Conservation (phyloP, 1,140 invertebrate species). For the Trichogramma pretiosum region DNA sequence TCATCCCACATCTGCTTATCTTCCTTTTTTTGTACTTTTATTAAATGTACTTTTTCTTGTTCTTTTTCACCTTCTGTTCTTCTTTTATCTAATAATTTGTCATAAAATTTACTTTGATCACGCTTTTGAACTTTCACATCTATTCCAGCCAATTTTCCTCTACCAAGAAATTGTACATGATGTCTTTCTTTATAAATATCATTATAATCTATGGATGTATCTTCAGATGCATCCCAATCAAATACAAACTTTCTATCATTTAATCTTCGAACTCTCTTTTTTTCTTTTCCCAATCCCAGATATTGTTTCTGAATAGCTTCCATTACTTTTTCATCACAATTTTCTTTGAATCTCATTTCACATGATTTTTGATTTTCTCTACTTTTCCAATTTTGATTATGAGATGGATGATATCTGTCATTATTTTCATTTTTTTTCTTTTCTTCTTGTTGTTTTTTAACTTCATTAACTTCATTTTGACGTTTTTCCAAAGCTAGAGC, state of each 20-base stretch:
- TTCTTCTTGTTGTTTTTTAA: conserved; percentile 62
- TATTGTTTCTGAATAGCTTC: conserved; percentile 93
- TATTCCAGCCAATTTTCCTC: conserved; percentile 95
- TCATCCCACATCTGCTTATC: conserved; percentile 99
- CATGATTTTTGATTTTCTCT: conserved; percentile 35
- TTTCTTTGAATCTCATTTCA: conserved; percentile 57
- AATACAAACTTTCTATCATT: conserved; percentile 99
- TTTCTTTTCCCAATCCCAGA: conserved; percentile 90
- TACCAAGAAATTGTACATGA: conserved; percentile 93
- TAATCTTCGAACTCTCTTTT: conserved; percentile 78
- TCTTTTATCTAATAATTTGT: conserved; percentile 87
- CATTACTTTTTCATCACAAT: conserved; percentile 84
- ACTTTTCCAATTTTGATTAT: conserved; percentile 36
- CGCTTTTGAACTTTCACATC: conserved; percentile 96
- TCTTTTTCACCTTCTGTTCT: conserved; percentile 95
- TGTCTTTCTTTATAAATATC: conserved; percentile 92
- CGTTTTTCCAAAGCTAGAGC: conserved; percentile 80
- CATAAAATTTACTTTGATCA: conserved; percentile 97
- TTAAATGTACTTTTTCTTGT: conserved; percentile 89
- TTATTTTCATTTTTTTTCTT: conserved; percentile 51
- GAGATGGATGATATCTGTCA: conserved; percentile 24
- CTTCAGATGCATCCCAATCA: conserved; percentile 98
- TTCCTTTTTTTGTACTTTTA: conserved; percentile 90
- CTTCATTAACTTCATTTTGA: conserved; percentile 72
- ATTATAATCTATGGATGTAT: conserved; percentile 97